Evolutionary conservation across 2,113 vertebrate genomes (phyloP).

Genomic region (Rattus norvegicus): GRCr8 NC_086033.1:68438001-68438500

Average conservation of each 20-base stretch:
- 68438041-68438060: not conserved
- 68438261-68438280: not conserved
- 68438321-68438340: conserved; percentile 30
- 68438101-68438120: not conserved
- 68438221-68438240: not conserved
- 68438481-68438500: conserved; percentile 2
- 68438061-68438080: not conserved
- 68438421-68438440: conserved; percentile 17
- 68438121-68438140: not conserved
- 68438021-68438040: not conserved
- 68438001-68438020: not conserved
- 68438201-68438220: not conserved
- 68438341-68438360: not conserved
- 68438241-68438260: not conserved
- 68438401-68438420: conserved; percentile 13
- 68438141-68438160: not conserved
- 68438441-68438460: conserved; percentile 49
- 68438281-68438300: not conserved
- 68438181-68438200: not conserved
- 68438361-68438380: conserved; percentile 41
- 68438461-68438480: conserved; percentile 54
- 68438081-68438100: not conserved
- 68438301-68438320: not conserved
- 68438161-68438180: not conserved
- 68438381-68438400: not conserved